A percentile compares a stretch with the other conserved stretches of the same genome.
Conservation (phyloP, 2,888 invertebrate genomes). For the Ischnus inquisitorius region DNA sequence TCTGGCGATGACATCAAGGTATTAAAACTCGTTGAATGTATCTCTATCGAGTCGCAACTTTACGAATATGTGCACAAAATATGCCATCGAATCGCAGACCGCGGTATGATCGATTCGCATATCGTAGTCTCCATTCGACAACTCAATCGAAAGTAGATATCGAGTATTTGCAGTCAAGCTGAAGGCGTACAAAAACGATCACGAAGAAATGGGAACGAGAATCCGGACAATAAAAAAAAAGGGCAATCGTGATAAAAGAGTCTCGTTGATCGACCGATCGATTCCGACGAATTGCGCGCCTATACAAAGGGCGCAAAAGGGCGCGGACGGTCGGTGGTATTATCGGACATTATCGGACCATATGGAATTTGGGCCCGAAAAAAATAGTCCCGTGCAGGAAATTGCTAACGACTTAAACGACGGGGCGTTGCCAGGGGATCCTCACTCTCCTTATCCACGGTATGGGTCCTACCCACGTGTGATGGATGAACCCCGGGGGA, state of each 20-base stretch:
- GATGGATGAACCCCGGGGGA: conserved; percentile 83
- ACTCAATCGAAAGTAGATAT: neutral
- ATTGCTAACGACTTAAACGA: conserved; percentile 85
- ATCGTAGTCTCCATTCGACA: neutral
- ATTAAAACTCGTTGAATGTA: neutral
- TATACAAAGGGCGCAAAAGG: conserved; percentile 57
- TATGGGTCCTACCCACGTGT: conserved; percentile 70
- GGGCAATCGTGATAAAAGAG: conserved; percentile 54
- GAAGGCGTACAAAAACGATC: neutral
- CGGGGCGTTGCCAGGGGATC: conserved; percentile 82
- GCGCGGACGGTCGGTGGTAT: conserved; percentile 71
- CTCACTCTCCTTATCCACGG: conserved; percentile 48
- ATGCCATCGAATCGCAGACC: neutral
- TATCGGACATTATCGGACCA: conserved; percentile 83
- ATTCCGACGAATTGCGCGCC: conserved; percentile 73
- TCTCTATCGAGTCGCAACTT: neutral
- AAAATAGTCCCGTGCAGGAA: conserved; percentile 84
- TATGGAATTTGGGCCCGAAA: conserved; percentile 83
- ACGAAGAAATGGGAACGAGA: conserved; percentile 22
- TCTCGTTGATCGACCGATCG: conserved; percentile 73
- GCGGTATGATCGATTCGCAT: conserved; percentile 66
- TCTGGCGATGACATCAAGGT: conserved; percentile 21
- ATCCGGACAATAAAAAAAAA: conserved; percentile 44
- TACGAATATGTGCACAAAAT: conserved; percentile 8
- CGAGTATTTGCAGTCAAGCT: neutral